Evolutionary conservation across 2,888 invertebrate species (phyloP), one percentile per base, ranked within the genome.

Genomic region (Tolmerus cingulatus): DNA sequence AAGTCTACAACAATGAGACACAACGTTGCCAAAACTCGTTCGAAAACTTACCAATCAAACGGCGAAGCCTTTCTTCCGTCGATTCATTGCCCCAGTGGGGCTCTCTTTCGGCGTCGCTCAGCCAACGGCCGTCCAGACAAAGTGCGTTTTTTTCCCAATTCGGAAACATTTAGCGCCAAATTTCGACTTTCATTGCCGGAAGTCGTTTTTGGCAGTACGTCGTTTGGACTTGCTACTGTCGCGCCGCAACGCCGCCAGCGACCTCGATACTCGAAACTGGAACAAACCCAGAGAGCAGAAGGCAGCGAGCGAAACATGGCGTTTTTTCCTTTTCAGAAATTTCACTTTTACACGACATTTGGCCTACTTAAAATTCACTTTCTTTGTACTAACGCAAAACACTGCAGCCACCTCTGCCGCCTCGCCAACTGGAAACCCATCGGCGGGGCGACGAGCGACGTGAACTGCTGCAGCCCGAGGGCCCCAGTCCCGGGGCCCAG

Each of bases 281-380:
- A 85, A 85, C 85, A 85, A 85, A 85, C 27, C 74, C 27, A 85
- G 23, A 66, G 84, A 84, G 46, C 74, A 74, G 57, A 55, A 74
- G 74, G 57, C 51, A 74, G 34, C 27, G 37, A 74, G 37, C 23
- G 74, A 43, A 74, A 46, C 46, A 85, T 40, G 40, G 43, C 46
- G 14, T 84, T 66, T 84, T 85, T 84, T 86, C 14, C 23, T 76
- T 86, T 77, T 79, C 27, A 23, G 12, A 78, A 86, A 78, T 86
- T 86, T 86, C 86, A 86, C 86, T 86, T 86, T 86, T 86, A 86
- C 86, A 77, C 86, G 86, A 51, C 57, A 78, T 78, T 57, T 79
- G 78, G 66, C 78, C 86, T 86, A 86, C 86, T 86, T 86, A 78
- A 86, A 86, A 86, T 66, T 86, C 78, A 86, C 86, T 86, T 86